Evolutionary conservation across 2,888 invertebrate genomes (phyloP).

Genomic region (Hypomecis atomaria): DNA sequence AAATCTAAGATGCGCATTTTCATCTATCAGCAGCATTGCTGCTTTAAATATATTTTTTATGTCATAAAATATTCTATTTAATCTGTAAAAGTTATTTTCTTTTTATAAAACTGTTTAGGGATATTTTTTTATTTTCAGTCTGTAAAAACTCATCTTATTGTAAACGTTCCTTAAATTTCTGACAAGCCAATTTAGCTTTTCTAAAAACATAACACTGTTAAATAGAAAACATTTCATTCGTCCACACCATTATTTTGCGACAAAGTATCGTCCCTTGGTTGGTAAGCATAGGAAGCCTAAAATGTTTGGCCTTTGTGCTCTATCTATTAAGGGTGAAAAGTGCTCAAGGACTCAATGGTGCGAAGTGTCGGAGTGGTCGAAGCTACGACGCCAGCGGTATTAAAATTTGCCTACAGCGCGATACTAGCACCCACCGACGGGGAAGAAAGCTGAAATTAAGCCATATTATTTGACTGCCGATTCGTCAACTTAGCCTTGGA

Average conservation of each 20-base stretch:
- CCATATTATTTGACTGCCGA: slow-evolving; percentile 68
- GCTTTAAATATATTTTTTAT: too few species aligned
- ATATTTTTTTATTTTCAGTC: too few species aligned
- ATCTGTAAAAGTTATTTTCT: too few species aligned
- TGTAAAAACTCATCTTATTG: too few species aligned
- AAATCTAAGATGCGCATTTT: too few species aligned
- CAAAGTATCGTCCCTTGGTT: slow-evolving; percentile 18
- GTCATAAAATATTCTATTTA: too few species aligned
- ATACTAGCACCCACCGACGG: slow-evolving; percentile 62
- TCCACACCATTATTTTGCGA: background rate
- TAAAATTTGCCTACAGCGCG: slow-evolving; percentile 75
- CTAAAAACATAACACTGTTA: background rate
- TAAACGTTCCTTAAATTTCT: too few species aligned
- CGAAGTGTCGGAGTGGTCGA: slow-evolving; percentile 64
- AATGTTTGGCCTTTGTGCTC: slow-evolving; percentile 54
- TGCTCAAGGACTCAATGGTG: slow-evolving; percentile 71
- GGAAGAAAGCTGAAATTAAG: slow-evolving; percentile 71
- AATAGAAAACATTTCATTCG: slow-evolving; percentile 11
- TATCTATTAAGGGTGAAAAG: slow-evolving; percentile 62
- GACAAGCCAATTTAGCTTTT: too few species aligned
- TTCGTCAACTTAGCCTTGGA: slow-evolving; percentile 56
- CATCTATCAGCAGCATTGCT: too few species aligned
- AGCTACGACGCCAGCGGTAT: slow-evolving; percentile 71
- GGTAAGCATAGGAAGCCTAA: slow-evolving; percentile 45
- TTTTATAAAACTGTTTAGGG: too few species aligned